Conservation (phyloP, 2,797 vertebrate genomes). For the Bradypodion ventrale region DNA sequence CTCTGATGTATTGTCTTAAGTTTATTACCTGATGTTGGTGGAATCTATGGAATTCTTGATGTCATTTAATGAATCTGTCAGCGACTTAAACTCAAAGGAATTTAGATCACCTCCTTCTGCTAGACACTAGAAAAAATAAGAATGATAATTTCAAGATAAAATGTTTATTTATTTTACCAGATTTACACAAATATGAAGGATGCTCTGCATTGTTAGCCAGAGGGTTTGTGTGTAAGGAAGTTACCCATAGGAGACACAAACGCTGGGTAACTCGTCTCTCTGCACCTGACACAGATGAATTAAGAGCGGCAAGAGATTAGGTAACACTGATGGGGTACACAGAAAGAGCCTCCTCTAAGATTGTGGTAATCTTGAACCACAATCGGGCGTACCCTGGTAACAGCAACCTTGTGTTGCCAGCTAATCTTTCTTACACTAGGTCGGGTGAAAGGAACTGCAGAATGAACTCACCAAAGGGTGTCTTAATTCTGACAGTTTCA, state of each 20-base stretch:
- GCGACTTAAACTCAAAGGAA: constrained; percentile 98
- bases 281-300: not conserved
- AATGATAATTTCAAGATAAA: constrained; percentile 41
- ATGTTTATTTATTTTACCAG: constrained; percentile 17
- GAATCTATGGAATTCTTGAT: constrained; percentile 96
- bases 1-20: constrained; percentile 15
- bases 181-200: constrained; percentile 31
- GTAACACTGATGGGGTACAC: not conserved
- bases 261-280: not conserved
- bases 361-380: no score
- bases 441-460: no score
- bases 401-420: no score
- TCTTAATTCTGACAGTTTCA: no score
- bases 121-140: constrained; percentile 84
- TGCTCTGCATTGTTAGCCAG: not conserved
- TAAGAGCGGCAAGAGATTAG: not conserved
- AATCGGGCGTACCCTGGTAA: no score
- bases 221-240: not conserved
- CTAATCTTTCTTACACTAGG: no score
- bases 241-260: not conserved
- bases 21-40: constrained; percentile 92
- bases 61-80: constrained; percentile 97
- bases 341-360: no score
- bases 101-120: constrained; percentile 97
- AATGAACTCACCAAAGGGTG: no score